These are phyloP conservation scores for Gymnogyps californianus DNA, from an alignment of 2,113 vertebrate species.

Conservation along the genomic window DNA sequence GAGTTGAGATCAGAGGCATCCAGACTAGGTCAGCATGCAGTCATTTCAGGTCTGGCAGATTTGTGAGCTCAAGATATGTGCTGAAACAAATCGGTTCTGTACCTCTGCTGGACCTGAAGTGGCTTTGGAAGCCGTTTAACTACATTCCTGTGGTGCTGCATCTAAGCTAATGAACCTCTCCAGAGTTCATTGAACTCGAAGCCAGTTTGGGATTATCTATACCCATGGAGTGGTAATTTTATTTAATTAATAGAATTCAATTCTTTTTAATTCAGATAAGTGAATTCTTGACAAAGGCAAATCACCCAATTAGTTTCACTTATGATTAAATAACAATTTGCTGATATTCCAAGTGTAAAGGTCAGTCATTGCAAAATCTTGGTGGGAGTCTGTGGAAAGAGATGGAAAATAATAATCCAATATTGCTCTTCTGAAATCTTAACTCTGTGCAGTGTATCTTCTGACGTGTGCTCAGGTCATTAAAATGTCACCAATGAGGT, in stretches of 20 bases:
- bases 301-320: not conserved
- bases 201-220: not conserved
- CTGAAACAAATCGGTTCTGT: not conserved
- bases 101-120: not conserved
- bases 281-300: not conserved
- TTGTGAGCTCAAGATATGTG: not conserved
- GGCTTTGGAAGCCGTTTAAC: not conserved
- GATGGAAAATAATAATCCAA: not conserved
- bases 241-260: slow-evolving; percentile 19
- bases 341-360: not conserved
- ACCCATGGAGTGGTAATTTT: not conserved
- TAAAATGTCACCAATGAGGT: not conserved
- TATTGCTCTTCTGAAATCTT: not conserved
- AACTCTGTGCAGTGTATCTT: not conserved
- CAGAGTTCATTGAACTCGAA: not conserved
- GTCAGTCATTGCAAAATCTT: not conserved
- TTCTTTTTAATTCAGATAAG: not conserved
- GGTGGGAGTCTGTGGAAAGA: not conserved
- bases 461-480: not conserved
- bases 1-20: not conserved
- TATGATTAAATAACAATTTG: not conserved
- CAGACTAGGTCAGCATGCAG: not conserved
- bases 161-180: not conserved
- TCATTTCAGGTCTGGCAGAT: not conserved
- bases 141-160: not conserved